Conservation (phyloP, 2,113 vertebrate species). For the Mirza zaza region DNA sequence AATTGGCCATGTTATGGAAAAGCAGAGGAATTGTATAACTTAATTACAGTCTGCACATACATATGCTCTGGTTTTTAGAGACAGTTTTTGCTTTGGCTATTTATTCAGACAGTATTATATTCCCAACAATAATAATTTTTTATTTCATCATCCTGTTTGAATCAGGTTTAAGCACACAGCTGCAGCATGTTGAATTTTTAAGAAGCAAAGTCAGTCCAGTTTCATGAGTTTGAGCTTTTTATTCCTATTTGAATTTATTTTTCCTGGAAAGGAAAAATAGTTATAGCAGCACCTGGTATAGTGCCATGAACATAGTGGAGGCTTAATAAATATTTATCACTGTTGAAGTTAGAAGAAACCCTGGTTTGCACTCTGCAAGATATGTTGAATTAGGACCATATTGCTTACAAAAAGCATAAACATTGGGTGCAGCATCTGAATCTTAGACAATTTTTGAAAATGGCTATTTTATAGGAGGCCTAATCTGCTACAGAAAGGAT, state of each 20-base stretch:
- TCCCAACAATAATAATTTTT: constrained; percentile 17
- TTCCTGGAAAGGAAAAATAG: constrained; percentile 53
- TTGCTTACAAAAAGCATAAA: constrained; percentile 44
- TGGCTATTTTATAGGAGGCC: constrained; percentile 11
- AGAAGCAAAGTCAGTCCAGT: constrained; percentile 38
- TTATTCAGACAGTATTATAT: constrained; percentile 41
- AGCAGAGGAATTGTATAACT: not conserved
- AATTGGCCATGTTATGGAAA: not conserved
- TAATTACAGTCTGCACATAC: not conserved
- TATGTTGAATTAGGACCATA: constrained; percentile 40
- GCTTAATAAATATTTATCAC: constrained; percentile 64
- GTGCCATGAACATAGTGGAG: constrained; percentile 42
- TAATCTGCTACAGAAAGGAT: constrained; percentile 9
- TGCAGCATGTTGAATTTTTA: constrained; percentile 51
- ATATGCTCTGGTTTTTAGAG: not conserved
- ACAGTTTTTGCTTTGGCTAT: constrained; percentile 27
- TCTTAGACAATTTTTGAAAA: constrained; percentile 42
- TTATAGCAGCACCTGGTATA: constrained; percentile 46
- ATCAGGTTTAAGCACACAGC: constrained; percentile 28
- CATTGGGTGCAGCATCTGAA: not conserved
- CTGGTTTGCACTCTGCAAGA: not conserved
- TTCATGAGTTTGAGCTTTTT: constrained; percentile 46
- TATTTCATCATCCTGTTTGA: constrained; percentile 58
- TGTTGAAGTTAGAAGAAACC: constrained; percentile 55
- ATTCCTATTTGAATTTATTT: constrained; percentile 61